phyloP scores from a whole-genome alignment of 2,797 vertebrate genomes.

The Brachyrhaphis roseni region DNA sequence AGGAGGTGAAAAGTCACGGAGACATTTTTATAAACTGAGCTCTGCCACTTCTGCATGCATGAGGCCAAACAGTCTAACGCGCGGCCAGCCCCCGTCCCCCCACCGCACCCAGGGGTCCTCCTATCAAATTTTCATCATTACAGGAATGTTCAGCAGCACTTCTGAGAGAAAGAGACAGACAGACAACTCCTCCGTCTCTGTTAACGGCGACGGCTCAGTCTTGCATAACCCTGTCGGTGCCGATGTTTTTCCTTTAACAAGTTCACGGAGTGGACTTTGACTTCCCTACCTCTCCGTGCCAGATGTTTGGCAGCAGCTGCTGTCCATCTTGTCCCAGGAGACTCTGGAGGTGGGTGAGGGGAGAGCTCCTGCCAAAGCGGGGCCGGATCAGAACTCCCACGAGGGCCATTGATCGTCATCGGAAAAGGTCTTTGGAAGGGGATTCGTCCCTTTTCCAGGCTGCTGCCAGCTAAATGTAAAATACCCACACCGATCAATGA shows the following conservation, averaged over 20 bases:
- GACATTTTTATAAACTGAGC: slow-evolving; percentile 24
- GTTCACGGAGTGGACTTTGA: slow-evolving; percentile 56
- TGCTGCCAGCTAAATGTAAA: slow-evolving; percentile 52
- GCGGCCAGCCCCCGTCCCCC: slow-evolving; percentile 6
- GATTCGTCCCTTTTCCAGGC: slow-evolving; percentile 54
- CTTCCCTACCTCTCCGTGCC: slow-evolving; percentile 60
- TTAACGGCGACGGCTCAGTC: slow-evolving; percentile 46
- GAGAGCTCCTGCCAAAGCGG: slow-evolving; percentile 54
- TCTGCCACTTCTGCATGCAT: slow-evolving; percentile 40
- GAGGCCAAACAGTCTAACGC: slow-evolving; percentile 30
- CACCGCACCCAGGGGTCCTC: slow-evolving; percentile 23
- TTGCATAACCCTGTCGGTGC: slow-evolving; percentile 35
- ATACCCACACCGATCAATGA: slow-evolving; percentile 34
- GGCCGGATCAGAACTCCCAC: slow-evolving; percentile 45
- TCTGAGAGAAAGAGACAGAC: slow-evolving; percentile 53
- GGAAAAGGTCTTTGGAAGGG: slow-evolving; percentile 75
- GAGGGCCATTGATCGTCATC: slow-evolving; percentile 61
- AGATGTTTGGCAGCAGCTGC: slow-evolving; percentile 73
- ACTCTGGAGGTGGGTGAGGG: background rate
- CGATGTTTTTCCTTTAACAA: slow-evolving; percentile 43
- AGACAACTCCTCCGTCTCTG: slow-evolving; percentile 35
- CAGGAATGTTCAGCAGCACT: slow-evolving; percentile 50
- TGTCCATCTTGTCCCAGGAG: slow-evolving; percentile 53
- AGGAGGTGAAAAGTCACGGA: slow-evolving; percentile 19
- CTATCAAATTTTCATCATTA: slow-evolving; percentile 60